Conservation (phyloP, 2,888 invertebrate genomes). For the Antheraea assamensis region DNA sequence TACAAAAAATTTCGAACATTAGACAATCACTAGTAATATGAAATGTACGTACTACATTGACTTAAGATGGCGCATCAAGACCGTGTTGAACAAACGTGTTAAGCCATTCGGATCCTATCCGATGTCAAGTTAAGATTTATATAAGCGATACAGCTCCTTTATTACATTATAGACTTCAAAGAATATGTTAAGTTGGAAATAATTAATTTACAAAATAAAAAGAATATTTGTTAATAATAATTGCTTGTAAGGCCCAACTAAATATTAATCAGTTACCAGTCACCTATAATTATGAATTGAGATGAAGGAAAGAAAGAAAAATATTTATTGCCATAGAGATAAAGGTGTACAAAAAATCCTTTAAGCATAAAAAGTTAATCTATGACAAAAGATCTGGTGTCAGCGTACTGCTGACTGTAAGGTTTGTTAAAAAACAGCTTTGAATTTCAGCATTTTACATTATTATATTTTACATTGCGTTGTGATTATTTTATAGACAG, state of each 20-base stretch:
- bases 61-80: not conserved
- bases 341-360: too few relatives aligned
- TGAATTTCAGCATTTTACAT: too few relatives aligned
- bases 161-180: not conserved
- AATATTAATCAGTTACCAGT: not conserved
- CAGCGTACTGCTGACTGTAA: too few relatives aligned
- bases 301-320: too few relatives aligned
- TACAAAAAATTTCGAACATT: too few relatives aligned
- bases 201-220: not conserved
- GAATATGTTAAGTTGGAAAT: not conserved
- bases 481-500: too few relatives aligned
- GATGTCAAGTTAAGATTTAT: not conserved
- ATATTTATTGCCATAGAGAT: too few relatives aligned
- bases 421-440: too few relatives aligned
- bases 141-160: not conserved
- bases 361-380: too few relatives aligned
- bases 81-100: constrained; percentile 6
- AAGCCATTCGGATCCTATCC: not conserved
- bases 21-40: not conserved
- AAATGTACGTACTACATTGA: not conserved
- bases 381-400: too few relatives aligned
- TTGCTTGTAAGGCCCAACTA: not conserved
- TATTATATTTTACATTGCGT: too few relatives aligned
- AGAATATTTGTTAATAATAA: not conserved
- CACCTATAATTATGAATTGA: not conserved